Evolutionary conservation across 2,888 invertebrate genomes (phyloP), one percentile per base, ranked within the genome.

Genomic region (Drosophila infuscata): DNA sequence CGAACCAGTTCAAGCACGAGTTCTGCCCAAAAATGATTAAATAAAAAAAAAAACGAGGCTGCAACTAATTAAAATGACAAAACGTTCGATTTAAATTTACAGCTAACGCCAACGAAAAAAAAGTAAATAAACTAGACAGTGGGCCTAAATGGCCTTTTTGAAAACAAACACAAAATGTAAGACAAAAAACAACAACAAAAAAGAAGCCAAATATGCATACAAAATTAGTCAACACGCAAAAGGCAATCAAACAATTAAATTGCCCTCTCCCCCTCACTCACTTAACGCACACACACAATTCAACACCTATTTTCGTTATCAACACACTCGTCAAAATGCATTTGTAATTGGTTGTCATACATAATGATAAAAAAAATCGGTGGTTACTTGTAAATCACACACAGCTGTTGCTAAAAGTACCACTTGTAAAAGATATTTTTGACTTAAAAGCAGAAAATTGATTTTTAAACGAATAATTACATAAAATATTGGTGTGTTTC

Each of bases 1-100:
- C 68, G 53, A 76, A 82, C 82, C 85, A 59, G 52, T 12, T 43
- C 30, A 15, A 25, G 25, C 46, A 46, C 46, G 46, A 46, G 46
- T 15, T 51, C 56, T 36, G 32, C 36, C 43, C 71, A 60, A 64
- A 74, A 69, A 66, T 8, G 43, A 53, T 52, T 71, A 64, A 59
- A 20, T 17, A 11, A 51, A 32, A n/a, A 54, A 65, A 59, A 60
- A 62, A 64, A 64, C 70, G 73, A 15, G 25, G 15, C 46, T 25
- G 46, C 25, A 86, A 85, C 82, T 86, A 88, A 85, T 89, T 88
- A 88, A 90, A 90, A 90, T 88, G 83, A 85, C 88, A 88, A 90
- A 78, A 89, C 78, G 75, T 56, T 86, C 57, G 61, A 89, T 83
- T 79, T 75, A 75, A 70, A 86, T 81, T 83, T 66, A 69, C 41